A percentile compares a stretch with the other conserved stretches of the same genome.
Evolutionary conservation across 2,888 invertebrate species (phyloP).

Genomic region (Nasonia oneida): DNA sequence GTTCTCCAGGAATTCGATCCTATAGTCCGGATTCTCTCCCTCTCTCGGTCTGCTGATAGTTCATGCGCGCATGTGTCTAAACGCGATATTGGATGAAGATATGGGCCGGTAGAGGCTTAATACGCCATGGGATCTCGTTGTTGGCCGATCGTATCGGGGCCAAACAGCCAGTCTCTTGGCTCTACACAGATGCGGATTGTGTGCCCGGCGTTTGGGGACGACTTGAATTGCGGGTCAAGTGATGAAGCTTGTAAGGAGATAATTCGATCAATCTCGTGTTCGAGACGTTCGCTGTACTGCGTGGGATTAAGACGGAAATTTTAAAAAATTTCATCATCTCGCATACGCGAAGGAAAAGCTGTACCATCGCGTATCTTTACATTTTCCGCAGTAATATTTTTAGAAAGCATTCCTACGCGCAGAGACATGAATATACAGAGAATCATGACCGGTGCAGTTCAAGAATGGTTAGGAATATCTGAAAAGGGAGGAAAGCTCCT

Average conservation of each 20-base stretch:
- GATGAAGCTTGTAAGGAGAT: no score
- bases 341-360: background rate
- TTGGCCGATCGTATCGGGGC: background rate
- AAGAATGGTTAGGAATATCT: background rate
- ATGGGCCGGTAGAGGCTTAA: conserved; percentile 4
- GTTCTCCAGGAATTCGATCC: conserved; percentile 21
- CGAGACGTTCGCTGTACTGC: no score
- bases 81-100: conserved; percentile 24
- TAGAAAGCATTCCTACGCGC: background rate
- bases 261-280: no score
- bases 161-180: background rate
- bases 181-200: background rate
- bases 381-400: background rate
- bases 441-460: background rate
- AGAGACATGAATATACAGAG: background rate
- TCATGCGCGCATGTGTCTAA: background rate
- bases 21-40: background rate
- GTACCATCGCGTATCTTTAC: background rate
- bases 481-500: background rate
- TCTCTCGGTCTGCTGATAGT: background rate
- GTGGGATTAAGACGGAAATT: background rate
- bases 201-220: background rate
- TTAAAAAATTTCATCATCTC: background rate
- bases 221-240: background rate
- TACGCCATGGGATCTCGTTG: conserved; percentile 9